Conservation (phyloP, 53 echinoderm and acorn worm genomes). For the Stichopus horrens region DNA sequence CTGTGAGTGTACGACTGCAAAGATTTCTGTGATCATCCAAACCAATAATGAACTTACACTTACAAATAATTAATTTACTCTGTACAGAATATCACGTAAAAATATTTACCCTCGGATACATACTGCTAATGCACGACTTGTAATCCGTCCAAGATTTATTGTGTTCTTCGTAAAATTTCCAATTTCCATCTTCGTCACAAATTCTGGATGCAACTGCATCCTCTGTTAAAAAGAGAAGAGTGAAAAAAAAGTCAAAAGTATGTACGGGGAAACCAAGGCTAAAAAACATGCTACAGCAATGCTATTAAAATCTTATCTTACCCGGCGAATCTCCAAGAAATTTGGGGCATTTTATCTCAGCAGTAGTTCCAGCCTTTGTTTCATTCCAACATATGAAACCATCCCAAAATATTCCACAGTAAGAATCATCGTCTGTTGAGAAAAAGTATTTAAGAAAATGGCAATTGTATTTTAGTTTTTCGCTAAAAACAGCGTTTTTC, state of each 20-base stretch:
- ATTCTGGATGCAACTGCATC: conserved; percentile 52
- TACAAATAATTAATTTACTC: too few species aligned
- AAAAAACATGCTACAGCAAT: neutral
- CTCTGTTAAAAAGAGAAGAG: neutral
- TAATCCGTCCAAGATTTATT: conserved; percentile 68
- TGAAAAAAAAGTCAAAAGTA: neutral
- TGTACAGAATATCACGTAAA: too few species aligned
- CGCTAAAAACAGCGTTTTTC: too few species aligned
- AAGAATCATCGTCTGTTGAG: neutral
- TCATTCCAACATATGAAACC: conserved; percentile 65
- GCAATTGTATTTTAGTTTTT: too few species aligned
- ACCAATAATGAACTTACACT: too few species aligned
- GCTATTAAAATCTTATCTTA: neutral
- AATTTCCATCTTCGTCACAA: conserved; percentile 58
- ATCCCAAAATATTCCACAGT: conserved; percentile 67
- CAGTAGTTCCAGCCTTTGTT: conserved; percentile 53
- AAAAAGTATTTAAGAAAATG: neutral
- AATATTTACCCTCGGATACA: too few species aligned
- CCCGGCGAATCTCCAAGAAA: neutral
- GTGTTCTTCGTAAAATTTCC: conserved; percentile 21
- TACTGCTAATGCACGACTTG: conserved; percentile 9
- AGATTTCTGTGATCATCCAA: too few species aligned
- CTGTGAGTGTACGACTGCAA: too few species aligned
- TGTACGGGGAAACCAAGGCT: neutral
- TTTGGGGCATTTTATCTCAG: conserved; percentile 51